Conservation (phyloP, 23 tunicate species). For the Aplidium turbinatum region DNA sequence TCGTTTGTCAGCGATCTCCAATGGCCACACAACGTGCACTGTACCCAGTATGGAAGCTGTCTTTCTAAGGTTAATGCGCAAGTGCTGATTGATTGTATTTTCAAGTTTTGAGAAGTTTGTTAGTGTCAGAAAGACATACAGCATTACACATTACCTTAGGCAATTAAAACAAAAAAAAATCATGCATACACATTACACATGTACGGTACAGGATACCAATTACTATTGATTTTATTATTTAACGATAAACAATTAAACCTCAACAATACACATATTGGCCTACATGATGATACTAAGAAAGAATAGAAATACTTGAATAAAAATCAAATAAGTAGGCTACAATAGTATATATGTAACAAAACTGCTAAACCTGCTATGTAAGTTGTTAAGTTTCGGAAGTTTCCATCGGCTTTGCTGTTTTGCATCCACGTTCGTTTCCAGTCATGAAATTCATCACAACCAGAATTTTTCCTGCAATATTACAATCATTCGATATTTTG, state of each 20-base stretch:
- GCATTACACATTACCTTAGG: no score
- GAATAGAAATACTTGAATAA: no score
- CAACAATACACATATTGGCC: no score
- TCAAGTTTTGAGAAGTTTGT: no score
- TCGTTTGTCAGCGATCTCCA: constrained; percentile 74
- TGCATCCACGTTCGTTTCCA: constrained; percentile 87
- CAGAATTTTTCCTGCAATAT: constrained; percentile 45
- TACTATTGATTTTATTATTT: not conserved
- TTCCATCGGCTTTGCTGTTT: constrained; percentile 73
- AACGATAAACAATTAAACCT: no score
- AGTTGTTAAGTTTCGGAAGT: constrained; percentile 48
- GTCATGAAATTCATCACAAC: constrained; percentile 69
- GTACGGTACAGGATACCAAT: not conserved
- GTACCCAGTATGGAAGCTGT: constrained; percentile 80
- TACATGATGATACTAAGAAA: no score
- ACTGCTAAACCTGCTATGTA: constrained; percentile 54
- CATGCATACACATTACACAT: not conserved
- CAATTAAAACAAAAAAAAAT: no score
- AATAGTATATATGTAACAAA: not conserved
- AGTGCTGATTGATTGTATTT: no score
- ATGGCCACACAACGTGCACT: constrained; percentile 60
- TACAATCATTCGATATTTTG: no score
- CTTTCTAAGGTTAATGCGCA: constrained; percentile 37
- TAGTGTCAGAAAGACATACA: no score
- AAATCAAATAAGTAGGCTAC: not conserved